These are phyloP conservation scores for Sprattus sprattus DNA, from an alignment of 2,113 vertebrate genomes.

Conservation along the genomic window DNA sequence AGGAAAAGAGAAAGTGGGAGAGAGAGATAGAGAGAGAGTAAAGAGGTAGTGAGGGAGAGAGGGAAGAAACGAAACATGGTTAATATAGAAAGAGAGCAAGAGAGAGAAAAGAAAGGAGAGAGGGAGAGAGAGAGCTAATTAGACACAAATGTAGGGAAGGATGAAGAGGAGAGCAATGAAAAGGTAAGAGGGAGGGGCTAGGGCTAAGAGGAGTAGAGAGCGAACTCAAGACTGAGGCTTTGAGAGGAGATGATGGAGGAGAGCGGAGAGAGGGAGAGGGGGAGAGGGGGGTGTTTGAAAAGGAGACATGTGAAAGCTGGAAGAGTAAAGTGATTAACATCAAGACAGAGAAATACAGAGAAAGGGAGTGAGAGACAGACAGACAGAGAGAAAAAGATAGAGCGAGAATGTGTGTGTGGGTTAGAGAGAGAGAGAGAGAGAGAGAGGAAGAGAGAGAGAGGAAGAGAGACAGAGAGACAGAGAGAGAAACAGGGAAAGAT, in stretches of 20 bases:
- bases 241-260: not conserved
- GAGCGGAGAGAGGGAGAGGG: not conserved
- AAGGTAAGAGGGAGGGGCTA: not conserved
- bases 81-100: conserved; percentile 32
- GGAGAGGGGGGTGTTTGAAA: not conserved
- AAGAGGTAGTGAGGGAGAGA: not conserved
- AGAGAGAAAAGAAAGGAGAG: not conserved
- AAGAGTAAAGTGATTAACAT: not conserved
- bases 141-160: not conserved
- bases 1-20: conserved; percentile 22
- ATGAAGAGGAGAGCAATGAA: not conserved
- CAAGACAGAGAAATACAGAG: not conserved
- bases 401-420: not conserved
- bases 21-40: conserved; percentile 10
- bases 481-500: conserved; percentile 23
- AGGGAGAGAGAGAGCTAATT: conserved; percentile 4
- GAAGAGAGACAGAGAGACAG: not conserved
- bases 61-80: not conserved
- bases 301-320: not conserved
- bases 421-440: conserved; percentile 37
- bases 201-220: not conserved
- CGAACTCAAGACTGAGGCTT: not conserved
- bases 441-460: not conserved
- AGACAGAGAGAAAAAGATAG: conserved; percentile 9
- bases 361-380: not conserved